Evolutionary conservation across 2,888 invertebrate genomes (phyloP), one percentile per base, ranked within the genome.

Genomic region (Eristalinus sepulchralis): DNA sequence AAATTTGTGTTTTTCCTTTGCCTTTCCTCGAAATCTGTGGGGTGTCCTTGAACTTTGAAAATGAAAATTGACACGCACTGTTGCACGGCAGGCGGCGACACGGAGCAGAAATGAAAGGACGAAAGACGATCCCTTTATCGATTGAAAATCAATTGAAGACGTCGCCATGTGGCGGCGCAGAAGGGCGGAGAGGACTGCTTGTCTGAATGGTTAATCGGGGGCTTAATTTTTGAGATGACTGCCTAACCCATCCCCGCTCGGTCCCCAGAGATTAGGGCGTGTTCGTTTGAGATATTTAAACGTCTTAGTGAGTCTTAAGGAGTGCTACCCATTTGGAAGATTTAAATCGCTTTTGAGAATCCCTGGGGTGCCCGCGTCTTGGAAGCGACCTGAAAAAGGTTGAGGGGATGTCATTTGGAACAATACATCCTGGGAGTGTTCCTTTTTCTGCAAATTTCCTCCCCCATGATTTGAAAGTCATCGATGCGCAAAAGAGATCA

Each of bases 241-340:
- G 34, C 57, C 55, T 24, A 27, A 5, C 27, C 27, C 27, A 27
- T 27, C 27, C 27, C 27, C 27, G 2, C 27, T 27, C 5, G 5
- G 27, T 53, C 22, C 33, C 17, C 4, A 17, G 27, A 27, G 66
- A 66, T 75, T 75, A 59, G 31, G 39, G 24, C 20, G 57, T 59
- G 59, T 39, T 66, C 27, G 22, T 63, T 57, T 75, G 55, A 66
- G 31, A 36, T 66, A 57, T 57, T 57, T 59, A 66, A 75, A 66
- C 55, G 53, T 22, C 63, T 55, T 36, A 57, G 34, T 34, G 55
- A 22, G 57, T 57, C 57, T 57, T 34, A 13, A 24, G 57, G 57
- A 67, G 57, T 22, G 55, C 22, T 9, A 57, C 8, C 57, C 68
- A 39, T 39, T 75, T 39, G 64, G 55, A 27, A 20, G 31, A 27